phyloP scores from a whole-genome alignment of 2,888 invertebrate genomes.

The Drosophila meridionalis region DNA sequence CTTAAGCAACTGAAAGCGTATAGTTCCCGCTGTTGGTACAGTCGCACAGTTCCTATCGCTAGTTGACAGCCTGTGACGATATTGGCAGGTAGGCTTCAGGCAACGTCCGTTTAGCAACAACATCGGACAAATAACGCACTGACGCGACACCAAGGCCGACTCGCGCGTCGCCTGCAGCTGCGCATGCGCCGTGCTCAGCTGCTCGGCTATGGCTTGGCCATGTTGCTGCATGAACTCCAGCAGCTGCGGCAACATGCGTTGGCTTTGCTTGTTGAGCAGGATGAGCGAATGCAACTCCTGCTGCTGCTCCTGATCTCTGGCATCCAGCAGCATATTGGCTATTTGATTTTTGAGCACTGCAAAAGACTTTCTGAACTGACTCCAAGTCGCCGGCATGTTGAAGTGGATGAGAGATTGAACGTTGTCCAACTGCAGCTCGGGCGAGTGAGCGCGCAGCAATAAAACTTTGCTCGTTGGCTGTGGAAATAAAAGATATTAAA shows the following conservation, averaged over 20 bases:
- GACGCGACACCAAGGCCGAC: not conserved
- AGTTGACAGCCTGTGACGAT: conserved; percentile 2
- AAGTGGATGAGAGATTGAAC: conserved; percentile 3
- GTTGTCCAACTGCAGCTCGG: conserved; percentile 4
- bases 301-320: too few species aligned
- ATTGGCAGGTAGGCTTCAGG: conserved; percentile 14
- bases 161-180: conserved; percentile 8
- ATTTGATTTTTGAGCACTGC: not conserved
- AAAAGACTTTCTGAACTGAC: conserved; percentile 1
- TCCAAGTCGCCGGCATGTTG: conserved; percentile 16
- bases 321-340: not conserved
- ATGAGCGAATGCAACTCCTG: not conserved
- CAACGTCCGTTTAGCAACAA: conserved; percentile 4
- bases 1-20: conserved; percentile 19
- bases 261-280: not conserved
- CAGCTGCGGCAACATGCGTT: conserved; percentile 11
- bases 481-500: not conserved
- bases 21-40: conserved; percentile 5
- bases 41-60: conserved; percentile 1
- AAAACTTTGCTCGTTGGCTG: conserved; percentile 4
- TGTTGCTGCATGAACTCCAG: conserved; percentile 11
- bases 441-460: conserved; percentile 2
- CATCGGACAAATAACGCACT: conserved; percentile 12
- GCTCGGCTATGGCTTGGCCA: not conserved
- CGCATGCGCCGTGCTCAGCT: not conserved